Evolutionary conservation across 2,888 invertebrate species (phyloP).

Genomic region (Phaedon cochleariae): DNA sequence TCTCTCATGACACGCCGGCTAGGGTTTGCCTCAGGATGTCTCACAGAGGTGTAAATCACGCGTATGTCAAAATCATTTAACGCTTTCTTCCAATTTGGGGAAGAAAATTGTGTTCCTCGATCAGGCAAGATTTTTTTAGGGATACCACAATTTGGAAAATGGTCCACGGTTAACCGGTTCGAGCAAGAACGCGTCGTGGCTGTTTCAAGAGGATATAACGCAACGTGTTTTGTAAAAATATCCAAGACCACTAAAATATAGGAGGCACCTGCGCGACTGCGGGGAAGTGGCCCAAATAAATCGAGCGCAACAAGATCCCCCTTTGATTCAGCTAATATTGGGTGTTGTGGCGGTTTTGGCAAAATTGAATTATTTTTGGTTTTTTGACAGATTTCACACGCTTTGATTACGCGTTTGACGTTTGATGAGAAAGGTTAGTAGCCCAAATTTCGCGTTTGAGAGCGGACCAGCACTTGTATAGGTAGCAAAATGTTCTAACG

Average conservation of each 20-base stretch:
- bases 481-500: slow-evolving; percentile 16
- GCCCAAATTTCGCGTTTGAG: slow-evolving; percentile 18
- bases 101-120: background rate
- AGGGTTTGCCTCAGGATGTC: background rate
- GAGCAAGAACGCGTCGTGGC: background rate
- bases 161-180: background rate
- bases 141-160: background rate
- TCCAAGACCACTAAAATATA: slow-evolving; percentile 3
- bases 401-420: background rate
- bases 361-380: background rate
- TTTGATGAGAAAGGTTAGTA: background rate
- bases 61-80: background rate
- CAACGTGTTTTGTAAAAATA: background rate
- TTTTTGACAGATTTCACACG: slow-evolving; percentile 1
- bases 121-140: slow-evolving; percentile 2
- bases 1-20: background rate
- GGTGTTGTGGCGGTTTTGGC: background rate
- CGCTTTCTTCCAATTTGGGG: background rate
- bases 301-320: background rate
- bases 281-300: background rate
- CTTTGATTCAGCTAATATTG: slow-evolving; percentile 3
- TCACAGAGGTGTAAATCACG: background rate
- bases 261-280: background rate
- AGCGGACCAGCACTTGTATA: slow-evolving; percentile 12
- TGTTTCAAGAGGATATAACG: background rate